phyloP scores from a whole-genome alignment of 2,888 invertebrate species.

The Sarcophaga carnaria region DNA sequence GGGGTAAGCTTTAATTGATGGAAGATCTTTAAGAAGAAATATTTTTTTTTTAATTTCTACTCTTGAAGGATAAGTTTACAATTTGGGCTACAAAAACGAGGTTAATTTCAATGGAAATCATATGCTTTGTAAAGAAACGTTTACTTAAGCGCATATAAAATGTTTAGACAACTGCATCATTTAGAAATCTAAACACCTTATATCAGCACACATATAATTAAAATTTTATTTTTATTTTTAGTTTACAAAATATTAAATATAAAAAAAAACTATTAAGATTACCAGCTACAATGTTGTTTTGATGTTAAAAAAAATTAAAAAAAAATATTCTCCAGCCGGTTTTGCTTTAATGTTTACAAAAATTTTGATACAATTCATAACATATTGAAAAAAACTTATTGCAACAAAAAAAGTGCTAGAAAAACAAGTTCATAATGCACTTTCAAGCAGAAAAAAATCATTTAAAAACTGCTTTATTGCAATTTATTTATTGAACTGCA shows the following conservation, averaged over 20 bases:
- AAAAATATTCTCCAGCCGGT: slow-evolving; percentile 29
- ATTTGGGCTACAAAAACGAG: slow-evolving; percentile 28
- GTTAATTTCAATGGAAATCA: background rate
- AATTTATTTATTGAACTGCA: slow-evolving; percentile 22
- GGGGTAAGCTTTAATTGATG: too few relatives aligned
- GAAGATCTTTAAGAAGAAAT: too few relatives aligned
- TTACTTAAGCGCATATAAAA: background rate
- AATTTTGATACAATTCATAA: too few relatives aligned
- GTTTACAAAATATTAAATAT: background rate
- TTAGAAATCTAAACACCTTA: background rate
- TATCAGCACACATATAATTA: background rate
- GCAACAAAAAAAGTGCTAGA: slow-evolving; percentile 38
- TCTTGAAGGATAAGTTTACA: too few relatives aligned
- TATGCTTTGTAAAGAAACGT: background rate
- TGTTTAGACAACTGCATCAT: slow-evolving; percentile 2
- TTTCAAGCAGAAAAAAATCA: slow-evolving; percentile 20
- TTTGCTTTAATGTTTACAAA: slow-evolving; percentile 25
- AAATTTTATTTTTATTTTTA: background rate
- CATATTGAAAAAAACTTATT: background rate
- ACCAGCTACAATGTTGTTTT: slow-evolving; percentile 11
- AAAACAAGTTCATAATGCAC: slow-evolving; percentile 62
- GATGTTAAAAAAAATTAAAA: slow-evolving; percentile 22
- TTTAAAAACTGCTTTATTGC: slow-evolving; percentile 9
- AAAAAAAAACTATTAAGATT: background rate
- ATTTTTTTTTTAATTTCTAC: too few relatives aligned